Evolutionary conservation across 1,140 invertebrate species (phyloP), one percentile per base, ranked within the genome.

Genomic region (Dermatophagoides farinae): DNA sequence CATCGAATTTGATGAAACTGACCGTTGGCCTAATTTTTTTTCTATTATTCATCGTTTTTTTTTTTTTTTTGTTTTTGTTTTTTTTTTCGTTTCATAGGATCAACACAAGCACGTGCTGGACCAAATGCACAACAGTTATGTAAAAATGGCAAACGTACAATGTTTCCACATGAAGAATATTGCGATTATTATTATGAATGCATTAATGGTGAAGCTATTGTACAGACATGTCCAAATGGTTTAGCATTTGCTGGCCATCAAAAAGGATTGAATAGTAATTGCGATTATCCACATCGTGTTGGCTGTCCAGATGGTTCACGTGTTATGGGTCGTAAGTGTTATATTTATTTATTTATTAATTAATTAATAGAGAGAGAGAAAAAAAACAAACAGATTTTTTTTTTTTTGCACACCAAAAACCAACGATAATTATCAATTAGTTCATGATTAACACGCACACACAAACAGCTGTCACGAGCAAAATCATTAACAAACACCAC

Each of bases 181-280:
- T 69, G 68, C 49, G 68, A 69, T 63, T 69, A 67, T 51, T 69
- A 69, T 40, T 69, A 67, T 18, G 66, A 69, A 47, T 69, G 68
- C 55, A 59, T 64, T 46, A 65, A 64, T 57, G 67, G 66, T 0
- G 62, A 64, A 9, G 58, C 66, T 0, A 46, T 63, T 43, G 50
- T 69, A 20, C 65, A 66, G 47, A 59, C 63, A 73, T 91, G 87
- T 70, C 87, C 87, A 39, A 91, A 89, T 67, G 87, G 87, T 9
- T 71, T 89, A 37, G 86, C 88, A 4, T 91, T 85, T 72, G 84
- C 86, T 38, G 86, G 86, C 0, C 86, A 86, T 69, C 82, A 87
- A 6, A 18, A 64, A 49, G 68, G 68, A 14, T 57, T 69, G 22
- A 49, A 64, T 14, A 18, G 43, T 20, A 67, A 66, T 46, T 69